Evolutionary conservation across 2,888 invertebrate species (phyloP), one percentile per base, ranked within the genome.

Genomic region (Drosophila ochracea): DNA sequence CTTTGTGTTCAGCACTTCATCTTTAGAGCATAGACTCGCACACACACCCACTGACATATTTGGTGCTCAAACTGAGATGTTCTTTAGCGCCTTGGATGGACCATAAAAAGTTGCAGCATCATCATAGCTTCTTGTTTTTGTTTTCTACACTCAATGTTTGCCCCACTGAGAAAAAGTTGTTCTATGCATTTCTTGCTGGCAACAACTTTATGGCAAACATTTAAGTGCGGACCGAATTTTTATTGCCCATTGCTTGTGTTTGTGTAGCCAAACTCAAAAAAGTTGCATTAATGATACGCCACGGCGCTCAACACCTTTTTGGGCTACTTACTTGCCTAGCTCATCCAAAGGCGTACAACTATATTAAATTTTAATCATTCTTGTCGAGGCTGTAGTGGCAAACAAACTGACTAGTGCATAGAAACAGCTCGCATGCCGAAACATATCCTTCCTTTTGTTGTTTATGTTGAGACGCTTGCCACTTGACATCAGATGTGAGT

Each of bases 31-130:
- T 41, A 30, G 33, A 57, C 30, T 30, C 55, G n/a, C 39, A 37
- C 55, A 33, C 47, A 50, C 49, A 39, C 57, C 21, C 43, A 54
- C 64, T 47, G 16, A 16, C 4, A 16, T 47, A 64, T 57, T 52
- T 21, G 53, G 59, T 54, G 41, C 62, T 67, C 21, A 78, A 73
- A 83, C 82, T 76, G 78, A 85, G 76, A 73, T 85, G 78, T 83
- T 73, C 73, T 70, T 68, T 73, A 62, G 72, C 78, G 70, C 72
- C 70, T 70, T 73, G 55, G 55, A 61, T 61, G 66, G 68, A 54
- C 67, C 68, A 74, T 82, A 80, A 84, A 84, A 83, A 84, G 80
- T 84, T 85, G 83, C 84, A 82, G 62, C 84, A 83, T 84, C 84
- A 84, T 85, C 85, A 83, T 66, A 63, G 80, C 61, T 71, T 62